Evolutionary conservation across 2,797 vertebrate species (phyloP).

Genomic region (Ptychadena robeensis): DNA sequence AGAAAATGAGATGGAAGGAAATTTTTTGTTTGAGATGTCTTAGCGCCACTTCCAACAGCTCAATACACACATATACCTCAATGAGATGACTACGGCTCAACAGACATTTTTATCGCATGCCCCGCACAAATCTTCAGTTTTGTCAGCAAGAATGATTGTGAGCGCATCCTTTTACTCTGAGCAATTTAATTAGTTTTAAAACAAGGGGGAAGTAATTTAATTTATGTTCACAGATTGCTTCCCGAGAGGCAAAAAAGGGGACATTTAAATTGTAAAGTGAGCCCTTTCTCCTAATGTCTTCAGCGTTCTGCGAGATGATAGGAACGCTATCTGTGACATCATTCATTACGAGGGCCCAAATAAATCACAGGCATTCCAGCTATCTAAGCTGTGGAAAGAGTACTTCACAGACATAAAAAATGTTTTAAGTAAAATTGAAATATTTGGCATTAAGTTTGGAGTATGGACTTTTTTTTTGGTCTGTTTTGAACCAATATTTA

Average conservation of each 20-base stretch:
- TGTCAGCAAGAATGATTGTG: conserved; percentile 32
- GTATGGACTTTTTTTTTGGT: no score
- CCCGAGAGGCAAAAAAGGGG: conserved; percentile 33
- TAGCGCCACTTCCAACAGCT: no score
- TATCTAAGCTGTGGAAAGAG: not conserved
- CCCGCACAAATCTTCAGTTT: conserved; percentile 26
- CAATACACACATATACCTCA: not conserved
- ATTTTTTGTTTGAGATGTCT: not conserved
- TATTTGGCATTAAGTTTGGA: not conserved
- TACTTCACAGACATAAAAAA: not conserved
- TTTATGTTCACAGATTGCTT: conserved; percentile 48
- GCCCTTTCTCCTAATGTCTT: conserved; percentile 38
- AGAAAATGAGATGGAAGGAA: not conserved
- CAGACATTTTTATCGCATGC: not conserved
- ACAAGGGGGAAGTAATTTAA: conserved; percentile 52
- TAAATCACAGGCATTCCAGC: not conserved
- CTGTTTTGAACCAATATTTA: no score
- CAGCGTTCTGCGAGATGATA: not conserved
- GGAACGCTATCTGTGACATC: not conserved
- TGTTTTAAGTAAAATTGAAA: not conserved
- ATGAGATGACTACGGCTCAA: not conserved
- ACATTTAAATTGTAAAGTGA: conserved; percentile 43
- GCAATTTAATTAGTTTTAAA: conserved; percentile 46
- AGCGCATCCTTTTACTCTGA: conserved; percentile 27
- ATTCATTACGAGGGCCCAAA: not conserved